A percentile compares a stretch with the other conserved stretches of the same genome.
Evolutionary conservation across 1,140 invertebrate species (phyloP).

Genomic region (Drosophila oshimai): DNA sequence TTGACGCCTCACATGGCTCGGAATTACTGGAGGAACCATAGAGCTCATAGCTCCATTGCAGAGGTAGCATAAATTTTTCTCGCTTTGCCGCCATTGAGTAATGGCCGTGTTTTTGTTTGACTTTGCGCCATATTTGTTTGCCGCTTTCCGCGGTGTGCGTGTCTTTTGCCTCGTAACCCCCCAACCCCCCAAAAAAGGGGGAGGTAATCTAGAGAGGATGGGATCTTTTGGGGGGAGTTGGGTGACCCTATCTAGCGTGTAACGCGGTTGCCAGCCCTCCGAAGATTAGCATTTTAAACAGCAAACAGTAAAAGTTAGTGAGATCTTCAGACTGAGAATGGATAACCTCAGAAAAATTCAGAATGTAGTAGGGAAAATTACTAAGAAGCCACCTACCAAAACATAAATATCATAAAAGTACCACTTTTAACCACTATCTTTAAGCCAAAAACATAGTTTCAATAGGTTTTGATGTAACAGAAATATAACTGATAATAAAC

Average conservation of each 20-base stretch:
- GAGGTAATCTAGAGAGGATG: neutral
- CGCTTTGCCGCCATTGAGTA: constrained; percentile 60
- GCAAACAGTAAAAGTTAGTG: constrained; percentile 23
- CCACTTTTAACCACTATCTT: no score
- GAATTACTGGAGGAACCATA: neutral
- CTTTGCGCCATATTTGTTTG: constrained; percentile 73
- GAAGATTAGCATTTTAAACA: constrained; percentile 38
- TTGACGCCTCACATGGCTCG: constrained; percentile 69
- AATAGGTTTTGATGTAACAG: no score
- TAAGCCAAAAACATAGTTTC: no score
- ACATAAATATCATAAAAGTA: no score
- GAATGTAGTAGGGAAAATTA: neutral
- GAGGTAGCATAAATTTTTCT: constrained; percentile 69
- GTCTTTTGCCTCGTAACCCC: neutral
- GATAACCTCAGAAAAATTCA: neutral
- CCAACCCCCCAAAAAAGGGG: neutral
- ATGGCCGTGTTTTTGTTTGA: constrained; percentile 63
- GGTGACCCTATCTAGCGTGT: constrained; percentile 23
- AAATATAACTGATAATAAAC: neutral
- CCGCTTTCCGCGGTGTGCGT: constrained; percentile 18
- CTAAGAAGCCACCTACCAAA: no score
- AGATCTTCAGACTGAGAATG: neutral
- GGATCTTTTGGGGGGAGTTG: neutral
- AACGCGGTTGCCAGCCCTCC: constrained; percentile 48
- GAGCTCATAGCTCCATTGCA: constrained; percentile 45